A percentile compares a stretch with the other conserved stretches of the same genome.
phyloP scores from a whole-genome alignment of 2,113 vertebrate species.

The Eptesicus fuscus region DNA sequence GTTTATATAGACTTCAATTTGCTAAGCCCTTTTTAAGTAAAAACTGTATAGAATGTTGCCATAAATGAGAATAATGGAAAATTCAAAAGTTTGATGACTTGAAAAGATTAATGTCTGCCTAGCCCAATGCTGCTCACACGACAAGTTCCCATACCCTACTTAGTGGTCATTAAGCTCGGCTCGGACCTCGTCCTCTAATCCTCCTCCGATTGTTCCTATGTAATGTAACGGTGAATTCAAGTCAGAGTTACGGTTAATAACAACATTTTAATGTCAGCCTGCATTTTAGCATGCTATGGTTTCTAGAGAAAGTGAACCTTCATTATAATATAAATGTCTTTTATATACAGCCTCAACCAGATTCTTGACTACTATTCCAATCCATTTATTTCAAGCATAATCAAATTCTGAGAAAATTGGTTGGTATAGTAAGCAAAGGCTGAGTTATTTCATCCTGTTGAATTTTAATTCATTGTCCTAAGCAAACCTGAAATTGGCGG shows the following conservation, averaged over 20 bases:
- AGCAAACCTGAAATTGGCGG: conserved; percentile 58
- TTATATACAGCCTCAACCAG: conserved; percentile 53
- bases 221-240: not conserved
- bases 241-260: conserved; percentile 46
- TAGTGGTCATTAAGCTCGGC: not conserved
- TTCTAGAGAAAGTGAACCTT: conserved; percentile 55
- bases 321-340: conserved; percentile 73
- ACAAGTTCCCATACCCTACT: not conserved
- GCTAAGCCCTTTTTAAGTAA: conserved; percentile 8
- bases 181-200: conserved; percentile 19
- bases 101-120: not conserved
- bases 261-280: conserved; percentile 60
- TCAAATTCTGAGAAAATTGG: conserved; percentile 72
- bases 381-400: conserved; percentile 71
- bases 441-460: conserved; percentile 40
- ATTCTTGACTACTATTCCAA: conserved; percentile 70
- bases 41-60: not conserved
- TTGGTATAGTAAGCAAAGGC: conserved; percentile 42
- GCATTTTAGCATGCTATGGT: conserved; percentile 56
- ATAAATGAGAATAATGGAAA: not conserved
- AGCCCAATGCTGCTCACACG: not conserved
- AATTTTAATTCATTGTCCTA: conserved; percentile 72
- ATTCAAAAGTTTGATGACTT: not conserved
- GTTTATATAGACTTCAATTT: conserved; percentile 2
- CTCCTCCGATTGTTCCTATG: not conserved